Percentiles rank a stretch among this genome's conserved stretches.
Evolutionary conservation across 2,113 vertebrate genomes (phyloP).

Genomic region (Corythaeola cristata): DNA sequence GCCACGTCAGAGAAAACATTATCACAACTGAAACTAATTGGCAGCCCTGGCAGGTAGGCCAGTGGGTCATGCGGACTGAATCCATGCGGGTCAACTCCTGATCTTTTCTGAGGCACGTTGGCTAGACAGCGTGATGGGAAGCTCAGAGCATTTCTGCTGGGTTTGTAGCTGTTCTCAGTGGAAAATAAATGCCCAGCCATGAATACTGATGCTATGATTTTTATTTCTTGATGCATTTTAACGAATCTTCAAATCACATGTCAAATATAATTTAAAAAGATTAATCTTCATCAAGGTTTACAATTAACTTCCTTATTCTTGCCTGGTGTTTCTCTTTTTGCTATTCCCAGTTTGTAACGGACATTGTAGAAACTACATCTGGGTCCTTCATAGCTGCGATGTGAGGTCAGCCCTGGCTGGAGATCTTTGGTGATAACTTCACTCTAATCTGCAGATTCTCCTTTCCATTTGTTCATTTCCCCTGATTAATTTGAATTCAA

Average conservation of each 20-base stretch:
- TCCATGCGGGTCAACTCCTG: not conserved
- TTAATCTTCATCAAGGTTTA: not conserved
- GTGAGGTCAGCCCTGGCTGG: not conserved
- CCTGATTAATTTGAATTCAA: not conserved
- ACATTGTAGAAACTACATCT: not conserved
- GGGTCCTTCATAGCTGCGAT: not conserved
- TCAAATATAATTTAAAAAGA: not conserved
- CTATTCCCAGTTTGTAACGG: not conserved
- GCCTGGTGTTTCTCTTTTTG: not conserved
- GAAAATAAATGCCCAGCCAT: not conserved
- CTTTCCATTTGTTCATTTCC: not conserved
- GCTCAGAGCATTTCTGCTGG: not conserved
- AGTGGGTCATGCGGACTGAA: not conserved
- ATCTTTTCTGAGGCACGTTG: not conserved
- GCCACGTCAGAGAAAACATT: not conserved
- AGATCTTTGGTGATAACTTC: not conserved
- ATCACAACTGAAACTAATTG: not conserved
- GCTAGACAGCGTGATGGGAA: not conserved
- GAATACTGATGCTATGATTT: not conserved
- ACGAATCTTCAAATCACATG: not conserved
- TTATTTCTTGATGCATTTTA: not conserved
- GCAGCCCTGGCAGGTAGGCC: conserved; percentile 10
- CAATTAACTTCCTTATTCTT: not conserved
- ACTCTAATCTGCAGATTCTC: not conserved
- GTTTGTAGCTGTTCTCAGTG: not conserved